Base-by-base conservation (phyloP, 2,113 vertebrate species). In the Fregata magnificens region DNA sequence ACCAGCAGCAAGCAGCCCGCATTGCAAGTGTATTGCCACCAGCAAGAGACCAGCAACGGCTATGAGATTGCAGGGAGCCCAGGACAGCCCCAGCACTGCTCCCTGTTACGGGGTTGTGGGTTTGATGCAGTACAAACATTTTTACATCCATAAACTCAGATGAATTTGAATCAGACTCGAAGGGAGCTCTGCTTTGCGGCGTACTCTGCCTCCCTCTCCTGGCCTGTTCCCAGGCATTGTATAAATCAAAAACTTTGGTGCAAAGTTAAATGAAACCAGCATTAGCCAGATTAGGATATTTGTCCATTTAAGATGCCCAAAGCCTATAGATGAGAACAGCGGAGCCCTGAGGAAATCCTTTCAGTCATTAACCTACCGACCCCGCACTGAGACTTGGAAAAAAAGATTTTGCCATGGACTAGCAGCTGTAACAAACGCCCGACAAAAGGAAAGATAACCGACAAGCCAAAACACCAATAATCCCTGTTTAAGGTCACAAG, bases 151-250 rank as follows among this genome's bases (percentile, higher is more conserved):
- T 0, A 3, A 53, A 20, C 24, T 19, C 13, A 0, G 61, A 4
- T 6, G 0, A 1, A 8, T 4, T 0, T 0, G 10, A 10, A 20
- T 0, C 1, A 0, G 3, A 7, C 29, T 17, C 0, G 13, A 11
- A 7, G 5, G 7, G 19, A 67, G 80, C 82, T 50, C 4, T 2
- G 72, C 73, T 56, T 76, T 96, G 47, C 28, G 3, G 88, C 2
- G 97, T 59, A 15, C 98, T 98, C 97, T 98, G 97, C 95, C 93
- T 97, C 98, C 98, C 98, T 82, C 98, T 98, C 94, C 98, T 96
- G 98, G 98, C 29, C 88, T 86, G 1, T 12, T 65, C 77, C 53
- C 42, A 14, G 83, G 16, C 25, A 11, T 3, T 6, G 10, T 5
- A 11, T 5, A 13, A 42, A 73, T 19, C 55, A 5, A 1, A 16